phyloP scores from a whole-genome alignment of 2,797 vertebrate genomes.

The Tauraco hartlaubi region DNA sequence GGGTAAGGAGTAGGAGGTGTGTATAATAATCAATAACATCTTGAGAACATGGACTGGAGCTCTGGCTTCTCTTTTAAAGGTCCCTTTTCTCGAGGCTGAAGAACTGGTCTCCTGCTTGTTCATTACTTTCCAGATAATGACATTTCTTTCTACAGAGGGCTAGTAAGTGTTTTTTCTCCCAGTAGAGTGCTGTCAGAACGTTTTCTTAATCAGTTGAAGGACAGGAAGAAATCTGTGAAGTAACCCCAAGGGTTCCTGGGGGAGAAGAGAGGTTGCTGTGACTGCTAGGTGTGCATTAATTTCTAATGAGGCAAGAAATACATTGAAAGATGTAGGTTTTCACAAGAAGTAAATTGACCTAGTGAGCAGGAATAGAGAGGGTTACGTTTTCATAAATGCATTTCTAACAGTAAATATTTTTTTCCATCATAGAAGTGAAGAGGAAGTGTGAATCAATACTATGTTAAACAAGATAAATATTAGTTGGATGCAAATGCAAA shows the following conservation, averaged over 20 bases:
- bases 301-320: neutral
- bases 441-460: neutral
- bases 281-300: neutral
- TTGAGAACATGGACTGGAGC: neutral
- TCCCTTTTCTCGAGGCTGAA: neutral
- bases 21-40: neutral
- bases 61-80: neutral
- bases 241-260: neutral
- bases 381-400: neutral
- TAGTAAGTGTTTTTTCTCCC: neutral
- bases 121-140: neutral
- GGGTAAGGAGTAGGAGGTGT: rapidly evolving
- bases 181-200: neutral
- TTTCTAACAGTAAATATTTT: neutral
- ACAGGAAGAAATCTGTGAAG: neutral
- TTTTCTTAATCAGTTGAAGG: neutral
- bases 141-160: neutral
- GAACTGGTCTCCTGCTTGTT: neutral
- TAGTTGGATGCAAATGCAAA: neutral
- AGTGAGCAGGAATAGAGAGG: neutral
- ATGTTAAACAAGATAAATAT: neutral
- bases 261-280: neutral
- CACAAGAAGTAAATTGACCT: neutral
- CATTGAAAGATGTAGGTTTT: neutral
- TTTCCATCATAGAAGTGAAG: neutral